A percentile compares a stretch with the other conserved stretches of the same genome.
phyloP scores from a whole-genome alignment of 2,113 vertebrate species.

The Nycticorax nycticorax region DNA sequence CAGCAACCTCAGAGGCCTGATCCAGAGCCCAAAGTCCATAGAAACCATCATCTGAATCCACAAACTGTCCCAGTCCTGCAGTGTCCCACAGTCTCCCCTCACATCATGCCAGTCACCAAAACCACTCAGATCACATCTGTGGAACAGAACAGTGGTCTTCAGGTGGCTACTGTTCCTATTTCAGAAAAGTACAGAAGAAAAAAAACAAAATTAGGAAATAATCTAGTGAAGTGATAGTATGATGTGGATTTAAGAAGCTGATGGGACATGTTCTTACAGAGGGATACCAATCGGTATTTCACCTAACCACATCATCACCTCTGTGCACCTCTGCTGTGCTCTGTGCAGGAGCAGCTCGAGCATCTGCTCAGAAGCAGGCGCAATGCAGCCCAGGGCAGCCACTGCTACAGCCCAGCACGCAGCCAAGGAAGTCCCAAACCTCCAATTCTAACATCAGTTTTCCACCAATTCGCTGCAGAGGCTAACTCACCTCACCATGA shows the following conservation, averaged over 20 bases:
- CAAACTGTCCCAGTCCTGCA: background rate
- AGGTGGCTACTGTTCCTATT: background rate
- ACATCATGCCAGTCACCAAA: background rate
- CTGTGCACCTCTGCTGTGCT: background rate
- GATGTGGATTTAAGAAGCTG: background rate
- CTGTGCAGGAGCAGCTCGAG: background rate
- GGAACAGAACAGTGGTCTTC: background rate
- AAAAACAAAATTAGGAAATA: background rate
- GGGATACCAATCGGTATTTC: background rate
- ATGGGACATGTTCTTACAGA: background rate
- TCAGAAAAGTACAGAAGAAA: background rate
- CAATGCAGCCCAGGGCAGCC: background rate
- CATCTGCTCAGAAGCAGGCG: background rate
- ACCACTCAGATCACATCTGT: background rate
- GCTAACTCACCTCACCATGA: accelerated
- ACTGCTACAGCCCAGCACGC: accelerated
- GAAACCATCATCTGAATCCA: background rate
- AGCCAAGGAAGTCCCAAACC: background rate
- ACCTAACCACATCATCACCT: background rate
- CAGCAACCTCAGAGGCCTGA: background rate
- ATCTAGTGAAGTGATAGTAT: background rate
- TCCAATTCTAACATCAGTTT: background rate
- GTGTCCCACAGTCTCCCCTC: background rate
- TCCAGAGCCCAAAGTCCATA: background rate
- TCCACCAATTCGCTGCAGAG: background rate